Evolutionary conservation across 2,888 invertebrate genomes (phyloP), one percentile per base, ranked within the genome.

Genomic region (Drosophila niveifrons): DNA sequence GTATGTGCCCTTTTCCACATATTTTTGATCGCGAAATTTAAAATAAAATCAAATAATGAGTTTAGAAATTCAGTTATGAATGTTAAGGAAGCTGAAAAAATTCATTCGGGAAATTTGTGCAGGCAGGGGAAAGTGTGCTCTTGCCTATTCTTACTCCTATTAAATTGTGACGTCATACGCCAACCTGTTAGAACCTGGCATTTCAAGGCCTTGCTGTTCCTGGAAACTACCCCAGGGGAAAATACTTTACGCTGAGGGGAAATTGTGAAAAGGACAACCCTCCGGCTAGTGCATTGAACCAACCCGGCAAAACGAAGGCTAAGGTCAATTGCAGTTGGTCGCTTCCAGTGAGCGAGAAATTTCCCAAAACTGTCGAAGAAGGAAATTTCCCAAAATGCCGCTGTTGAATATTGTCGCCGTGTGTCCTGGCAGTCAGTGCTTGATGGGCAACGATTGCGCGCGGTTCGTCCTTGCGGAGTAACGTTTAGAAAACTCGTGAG

Each of bases 301-400:
- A 76, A 76, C 63, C 89, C 87, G 90, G 88, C 84, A 74, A 72
- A 70, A 69, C 75, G 87, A 88, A 89, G 90, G 90, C 89, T 88
- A 89, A 89, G 89, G 89, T 89, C 88, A 89, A 74, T 67, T 84
- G 84, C 86, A 88, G 61, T 79, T 65, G 48, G 50, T 51, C 23
- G 43, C 36, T 83, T 86, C 83, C 87, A 84, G 80, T 82, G 79
- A 80, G 85, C 79, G 65, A 29, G 48, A 61, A 61, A 51, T 31
- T 18, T 61, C 31, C 59, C 41, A 34, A 53, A 41, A 15, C 39
- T 3, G 55, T 15, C 41, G 39, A 39, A 36, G 36, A 48, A 53
- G 73, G 72, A 73, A 82, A 80, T 80, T 79, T 72, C 46, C 43
- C 43, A 47, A 39, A 39, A 23, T 61, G 63, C 70, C 59, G 61